phyloP scores from a whole-genome alignment of 2,113 vertebrate species.

The Pituophis catenifer region DNA sequence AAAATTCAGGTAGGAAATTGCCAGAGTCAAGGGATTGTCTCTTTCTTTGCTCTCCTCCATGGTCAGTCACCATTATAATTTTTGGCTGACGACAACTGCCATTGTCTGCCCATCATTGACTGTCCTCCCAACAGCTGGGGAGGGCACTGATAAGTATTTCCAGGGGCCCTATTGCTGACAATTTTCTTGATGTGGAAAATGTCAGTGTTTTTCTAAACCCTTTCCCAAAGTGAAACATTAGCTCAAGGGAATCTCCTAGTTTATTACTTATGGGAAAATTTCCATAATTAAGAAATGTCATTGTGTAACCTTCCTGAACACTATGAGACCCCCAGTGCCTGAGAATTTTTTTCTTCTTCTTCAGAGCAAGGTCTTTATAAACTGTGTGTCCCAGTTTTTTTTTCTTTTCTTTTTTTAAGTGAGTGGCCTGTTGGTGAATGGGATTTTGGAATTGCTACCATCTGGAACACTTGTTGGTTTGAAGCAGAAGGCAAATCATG shows the following conservation, averaged over 20 bases:
- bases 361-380: background rate
- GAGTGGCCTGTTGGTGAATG: background rate
- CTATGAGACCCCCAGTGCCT: background rate
- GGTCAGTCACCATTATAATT: background rate
- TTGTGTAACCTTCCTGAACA: background rate
- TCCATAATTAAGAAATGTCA: background rate
- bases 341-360: background rate
- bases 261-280: background rate
- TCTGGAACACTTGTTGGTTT: background rate
- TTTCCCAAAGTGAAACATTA: background rate
- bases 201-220: background rate
- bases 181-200: background rate
- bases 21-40: background rate
- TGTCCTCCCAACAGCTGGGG: background rate
- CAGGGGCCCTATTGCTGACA: background rate
- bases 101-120: background rate
- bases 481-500: background rate
- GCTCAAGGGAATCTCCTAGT: background rate
- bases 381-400: background rate
- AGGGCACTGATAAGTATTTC: background rate
- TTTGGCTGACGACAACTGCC: background rate
- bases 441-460: background rate
- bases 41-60: background rate
- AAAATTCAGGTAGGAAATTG: background rate
- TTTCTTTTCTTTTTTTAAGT: background rate